Percentiles rank a stretch among this genome's conserved stretches.
Evolutionary conservation across 2,888 invertebrate species (phyloP).

Genomic region (Caenorhabditis doughertyi): DNA sequence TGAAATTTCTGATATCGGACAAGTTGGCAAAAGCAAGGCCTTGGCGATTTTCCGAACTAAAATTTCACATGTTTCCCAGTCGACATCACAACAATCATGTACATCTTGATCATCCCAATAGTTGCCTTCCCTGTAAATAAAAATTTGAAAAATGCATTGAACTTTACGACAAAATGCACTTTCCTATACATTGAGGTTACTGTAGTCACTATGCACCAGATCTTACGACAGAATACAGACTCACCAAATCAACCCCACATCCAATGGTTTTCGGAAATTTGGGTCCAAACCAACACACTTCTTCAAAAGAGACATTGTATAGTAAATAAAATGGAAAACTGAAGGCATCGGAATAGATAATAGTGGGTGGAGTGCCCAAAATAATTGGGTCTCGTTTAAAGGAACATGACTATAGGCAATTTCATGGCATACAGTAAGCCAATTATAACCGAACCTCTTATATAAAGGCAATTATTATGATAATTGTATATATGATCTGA

Average conservation of each 20-base stretch:
- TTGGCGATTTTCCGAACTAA: slow-evolving; percentile 62
- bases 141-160: too few relatives aligned
- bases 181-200: too few relatives aligned
- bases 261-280: slow-evolving; percentile 36
- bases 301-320: slow-evolving; percentile 11
- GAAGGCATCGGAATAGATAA: background rate
- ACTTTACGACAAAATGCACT: too few relatives aligned
- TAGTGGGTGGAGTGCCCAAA: background rate
- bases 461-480: too few relatives aligned
- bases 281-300: slow-evolving; percentile 32
- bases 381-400: too few relatives aligned
- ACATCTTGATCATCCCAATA: slow-evolving; percentile 74
- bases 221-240: background rate
- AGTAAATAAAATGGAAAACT: background rate
- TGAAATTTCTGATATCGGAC: background rate
- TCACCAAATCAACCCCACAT: slow-evolving; percentile 51
- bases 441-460: too few relatives aligned
- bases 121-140: slow-evolving; percentile 73
- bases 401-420: too few relatives aligned
- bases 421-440: too few relatives aligned
- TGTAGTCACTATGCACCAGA: background rate
- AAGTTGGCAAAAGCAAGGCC: slow-evolving; percentile 36
- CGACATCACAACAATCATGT: slow-evolving; percentile 73
- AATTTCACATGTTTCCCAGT: slow-evolving; percentile 61
- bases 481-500: too few relatives aligned